These are phyloP conservation scores for Zophobas atratus DNA, from an alignment of 1,140 invertebrate genomes.

Conservation along the genomic window DNA sequence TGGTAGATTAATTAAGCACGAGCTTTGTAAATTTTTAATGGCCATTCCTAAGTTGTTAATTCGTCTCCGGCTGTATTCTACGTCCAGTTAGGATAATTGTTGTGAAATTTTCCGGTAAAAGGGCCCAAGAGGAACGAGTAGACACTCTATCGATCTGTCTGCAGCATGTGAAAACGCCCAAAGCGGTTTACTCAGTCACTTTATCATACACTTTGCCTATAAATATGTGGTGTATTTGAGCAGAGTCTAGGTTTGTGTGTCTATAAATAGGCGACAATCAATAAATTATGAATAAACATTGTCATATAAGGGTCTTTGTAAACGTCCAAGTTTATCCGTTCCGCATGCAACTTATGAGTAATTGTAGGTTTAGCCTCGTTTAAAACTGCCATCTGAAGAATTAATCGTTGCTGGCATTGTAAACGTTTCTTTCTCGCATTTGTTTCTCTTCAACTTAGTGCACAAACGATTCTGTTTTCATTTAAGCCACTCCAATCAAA, in stretches of 20 bases:
- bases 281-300: constrained; percentile 31
- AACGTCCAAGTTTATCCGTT: constrained; percentile 13
- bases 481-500: no score
- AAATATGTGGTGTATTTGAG: constrained; percentile 39
- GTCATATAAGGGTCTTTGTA: constrained; percentile 7
- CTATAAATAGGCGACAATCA: constrained; percentile 29
- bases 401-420: not conserved
- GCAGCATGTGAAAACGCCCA: constrained; percentile 48
- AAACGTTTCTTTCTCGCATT: not conserved
- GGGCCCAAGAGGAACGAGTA: constrained; percentile 28
- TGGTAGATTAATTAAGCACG: not conserved
- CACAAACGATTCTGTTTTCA: not conserved
- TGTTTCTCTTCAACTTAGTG: not conserved
- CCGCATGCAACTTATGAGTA: constrained; percentile 23
- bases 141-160: constrained; percentile 45
- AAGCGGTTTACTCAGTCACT: constrained; percentile 39
- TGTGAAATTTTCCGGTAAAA: constrained; percentile 34
- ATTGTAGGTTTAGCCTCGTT: constrained; percentile 4
- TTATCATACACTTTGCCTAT: constrained; percentile 41
- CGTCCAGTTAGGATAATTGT: constrained; percentile 1
- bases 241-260: constrained; percentile 27
- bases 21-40: not conserved
- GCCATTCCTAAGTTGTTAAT: not conserved
- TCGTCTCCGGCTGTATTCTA: not conserved
- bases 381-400: constrained; percentile 14